Percentiles rank a stretch among this genome's conserved stretches.
phyloP scores from a whole-genome alignment of 2,113 vertebrate genomes.

The Trogon surrucura region DNA sequence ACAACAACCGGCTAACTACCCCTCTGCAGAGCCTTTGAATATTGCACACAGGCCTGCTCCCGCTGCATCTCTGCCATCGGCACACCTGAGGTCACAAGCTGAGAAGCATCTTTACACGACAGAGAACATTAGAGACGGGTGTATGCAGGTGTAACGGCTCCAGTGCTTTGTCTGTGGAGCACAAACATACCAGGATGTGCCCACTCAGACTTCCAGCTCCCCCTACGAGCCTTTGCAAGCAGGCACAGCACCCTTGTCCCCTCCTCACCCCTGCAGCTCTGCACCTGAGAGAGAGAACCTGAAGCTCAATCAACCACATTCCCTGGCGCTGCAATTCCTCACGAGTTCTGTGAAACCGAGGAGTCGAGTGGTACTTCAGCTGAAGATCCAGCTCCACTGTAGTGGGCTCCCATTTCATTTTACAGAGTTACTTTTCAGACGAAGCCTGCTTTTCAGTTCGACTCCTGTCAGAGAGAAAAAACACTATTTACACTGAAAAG shows the following conservation, averaged over 20 bases:
- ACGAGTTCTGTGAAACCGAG: background rate
- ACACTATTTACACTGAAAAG: background rate
- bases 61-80: background rate
- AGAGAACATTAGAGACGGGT: background rate
- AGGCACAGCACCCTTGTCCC: background rate
- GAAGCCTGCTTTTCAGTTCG: background rate
- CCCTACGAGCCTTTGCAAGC: background rate
- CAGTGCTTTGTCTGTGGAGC: background rate
- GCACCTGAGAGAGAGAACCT: background rate
- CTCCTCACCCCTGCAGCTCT: background rate
- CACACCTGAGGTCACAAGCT: background rate
- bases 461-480: background rate
- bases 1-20: background rate
- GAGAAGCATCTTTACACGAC: background rate
- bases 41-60: background rate
- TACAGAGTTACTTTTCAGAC: background rate
- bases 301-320: background rate
- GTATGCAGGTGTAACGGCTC: fast-evolving
- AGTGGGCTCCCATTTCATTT: background rate
- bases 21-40: background rate
- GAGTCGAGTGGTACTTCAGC: fast-evolving
- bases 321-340: background rate
- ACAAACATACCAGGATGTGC: fast-evolving
- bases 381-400: background rate
- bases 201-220: background rate